Conservation (phyloP, 2,113 vertebrate species). For the Ammodytes marinus region DNA sequence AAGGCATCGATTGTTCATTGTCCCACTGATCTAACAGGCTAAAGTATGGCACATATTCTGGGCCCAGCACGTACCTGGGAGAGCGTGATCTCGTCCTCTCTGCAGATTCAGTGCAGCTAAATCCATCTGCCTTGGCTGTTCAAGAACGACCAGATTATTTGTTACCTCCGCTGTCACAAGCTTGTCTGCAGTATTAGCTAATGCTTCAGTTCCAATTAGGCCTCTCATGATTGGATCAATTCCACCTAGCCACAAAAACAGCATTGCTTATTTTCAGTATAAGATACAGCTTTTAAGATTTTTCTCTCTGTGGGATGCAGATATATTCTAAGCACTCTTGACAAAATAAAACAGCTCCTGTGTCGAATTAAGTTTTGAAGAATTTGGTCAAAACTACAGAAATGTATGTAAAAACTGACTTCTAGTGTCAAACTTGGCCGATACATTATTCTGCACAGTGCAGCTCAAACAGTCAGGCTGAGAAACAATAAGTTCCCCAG, state of each 20-base stretch:
- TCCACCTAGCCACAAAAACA: conserved; percentile 86
- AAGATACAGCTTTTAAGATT: not conserved
- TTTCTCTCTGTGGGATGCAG: not conserved
- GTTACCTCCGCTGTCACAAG: conserved; percentile 91
- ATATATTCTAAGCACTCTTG: not conserved
- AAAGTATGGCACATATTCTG: too few species aligned
- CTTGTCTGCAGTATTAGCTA: conserved; percentile 80
- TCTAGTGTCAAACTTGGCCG: too few species aligned
- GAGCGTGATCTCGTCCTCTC: conserved; percentile 94
- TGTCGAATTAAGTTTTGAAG: not conserved
- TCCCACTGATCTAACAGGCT: not conserved
- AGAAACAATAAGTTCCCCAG: not conserved
- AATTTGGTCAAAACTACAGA: not conserved
- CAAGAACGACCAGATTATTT: conserved; percentile 82
- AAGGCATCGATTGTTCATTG: too few species aligned
- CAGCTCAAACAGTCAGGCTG: not conserved
- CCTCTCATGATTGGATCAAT: conserved; percentile 93
- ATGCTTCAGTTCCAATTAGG: conserved; percentile 87
- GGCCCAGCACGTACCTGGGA: conserved; percentile 93
- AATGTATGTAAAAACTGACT: too few species aligned
- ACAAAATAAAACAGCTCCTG: not conserved
- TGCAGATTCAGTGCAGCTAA: conserved; percentile 94
- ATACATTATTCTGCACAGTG: too few species aligned
- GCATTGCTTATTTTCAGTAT: not conserved
- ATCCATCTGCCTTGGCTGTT: conserved; percentile 85